A percentile compares a stretch with the other conserved stretches of the same genome.
Conservation (phyloP, 2,888 invertebrate species). For the Mycogona germanica region DNA sequence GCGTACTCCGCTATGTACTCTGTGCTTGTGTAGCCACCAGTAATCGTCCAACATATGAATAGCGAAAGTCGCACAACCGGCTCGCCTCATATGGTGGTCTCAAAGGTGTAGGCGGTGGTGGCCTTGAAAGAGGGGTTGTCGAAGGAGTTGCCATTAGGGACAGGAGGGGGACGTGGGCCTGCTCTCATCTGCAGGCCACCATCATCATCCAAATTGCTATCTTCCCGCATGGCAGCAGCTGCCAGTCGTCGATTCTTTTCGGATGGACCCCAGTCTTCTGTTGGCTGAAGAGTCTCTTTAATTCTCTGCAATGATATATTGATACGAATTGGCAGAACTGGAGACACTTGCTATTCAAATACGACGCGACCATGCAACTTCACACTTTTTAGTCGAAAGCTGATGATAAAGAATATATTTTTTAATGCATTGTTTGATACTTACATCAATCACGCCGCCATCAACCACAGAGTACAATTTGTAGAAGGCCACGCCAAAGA, state of each 20-base stretch:
- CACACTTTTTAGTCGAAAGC: too few species aligned
- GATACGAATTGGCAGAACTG: too few species aligned
- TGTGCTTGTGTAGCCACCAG: too few species aligned
- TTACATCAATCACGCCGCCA: conserved; percentile 30
- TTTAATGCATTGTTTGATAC: too few species aligned
- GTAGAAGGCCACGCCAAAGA: conserved; percentile 32
- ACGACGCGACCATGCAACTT: too few species aligned
- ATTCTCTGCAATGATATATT: conserved; percentile 42
- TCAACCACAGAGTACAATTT: conserved; percentile 28
- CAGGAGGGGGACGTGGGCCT: background rate
- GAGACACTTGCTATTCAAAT: too few species aligned
- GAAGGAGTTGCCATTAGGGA: conserved; percentile 24
- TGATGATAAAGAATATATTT: too few species aligned
- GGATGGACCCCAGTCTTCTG: conserved; percentile 51
- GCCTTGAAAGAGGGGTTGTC: conserved; percentile 25
- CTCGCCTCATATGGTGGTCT: conserved; percentile 26
- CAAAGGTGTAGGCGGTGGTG: conserved; percentile 24
- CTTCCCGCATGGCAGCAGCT: conserved; percentile 18
- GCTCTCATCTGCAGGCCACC: conserved; percentile 11
- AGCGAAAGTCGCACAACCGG: too few species aligned
- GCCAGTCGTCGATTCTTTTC: conserved; percentile 27
- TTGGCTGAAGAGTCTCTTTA: conserved; percentile 49
- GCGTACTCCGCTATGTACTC: too few species aligned
- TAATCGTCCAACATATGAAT: too few species aligned
- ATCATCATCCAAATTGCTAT: conserved; percentile 5